Conservation (phyloP, 64 coral and sea anemone genomes). For the Montipora sp. region DNA sequence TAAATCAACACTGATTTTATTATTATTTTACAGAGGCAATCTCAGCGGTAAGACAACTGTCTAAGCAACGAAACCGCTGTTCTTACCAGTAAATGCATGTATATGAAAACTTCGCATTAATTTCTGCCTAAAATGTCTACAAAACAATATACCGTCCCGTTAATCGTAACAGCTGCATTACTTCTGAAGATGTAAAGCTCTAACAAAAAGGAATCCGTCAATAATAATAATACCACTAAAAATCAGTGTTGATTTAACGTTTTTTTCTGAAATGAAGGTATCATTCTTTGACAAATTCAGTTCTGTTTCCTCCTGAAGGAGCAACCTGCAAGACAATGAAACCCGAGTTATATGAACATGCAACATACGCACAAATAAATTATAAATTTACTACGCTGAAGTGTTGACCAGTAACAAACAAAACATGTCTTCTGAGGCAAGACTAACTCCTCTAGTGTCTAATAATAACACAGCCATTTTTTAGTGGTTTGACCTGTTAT, state of each 20-base stretch:
- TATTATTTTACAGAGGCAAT: constrained; percentile 49
- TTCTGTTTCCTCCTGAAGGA: constrained; percentile 99
- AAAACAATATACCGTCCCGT: constrained; percentile 9
- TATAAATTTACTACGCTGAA: too few relatives aligned
- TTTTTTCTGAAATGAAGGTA: constrained; percentile 7
- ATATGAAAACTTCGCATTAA: neutral
- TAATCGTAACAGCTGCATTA: constrained; percentile 44
- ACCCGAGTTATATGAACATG: too few relatives aligned
- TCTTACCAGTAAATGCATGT: constrained; percentile 32
- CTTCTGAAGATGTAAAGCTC: constrained; percentile 45
- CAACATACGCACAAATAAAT: too few relatives aligned
- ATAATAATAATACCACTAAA: constrained; percentile 17
- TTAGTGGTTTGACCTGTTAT: too few relatives aligned
- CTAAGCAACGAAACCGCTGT: constrained; percentile 44
- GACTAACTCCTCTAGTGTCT: too few relatives aligned
- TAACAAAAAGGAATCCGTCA: neutral
- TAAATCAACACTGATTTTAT: constrained; percentile 66
- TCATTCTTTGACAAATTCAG: constrained; percentile 65
- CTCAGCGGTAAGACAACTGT: constrained; percentile 46
- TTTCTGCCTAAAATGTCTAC: neutral
- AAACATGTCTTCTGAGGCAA: too few relatives aligned
- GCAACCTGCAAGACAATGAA: constrained; percentile 71
- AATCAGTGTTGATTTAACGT: constrained; percentile 66
- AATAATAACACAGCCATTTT: too few relatives aligned
- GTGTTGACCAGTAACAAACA: too few relatives aligned